Evolutionary conservation across 1,140 invertebrate species (phyloP).

Genomic region (Heliconius melpomene): DNA sequence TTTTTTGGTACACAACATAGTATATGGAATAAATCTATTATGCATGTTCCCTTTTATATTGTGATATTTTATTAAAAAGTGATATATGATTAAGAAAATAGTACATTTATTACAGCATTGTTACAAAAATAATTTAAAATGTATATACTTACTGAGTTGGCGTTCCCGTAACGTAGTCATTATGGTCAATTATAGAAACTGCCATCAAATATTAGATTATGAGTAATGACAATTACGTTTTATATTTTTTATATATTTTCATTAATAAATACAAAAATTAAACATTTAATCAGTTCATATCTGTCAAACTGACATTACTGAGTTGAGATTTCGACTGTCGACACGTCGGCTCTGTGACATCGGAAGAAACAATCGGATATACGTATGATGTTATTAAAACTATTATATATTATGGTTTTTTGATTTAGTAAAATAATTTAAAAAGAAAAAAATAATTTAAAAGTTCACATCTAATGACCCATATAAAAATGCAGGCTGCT

Average conservation of each 20-base stretch:
- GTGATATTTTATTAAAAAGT: neutral
- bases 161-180: conserved; percentile 87
- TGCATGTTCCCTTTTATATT: too few relatives aligned
- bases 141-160: conserved; percentile 85
- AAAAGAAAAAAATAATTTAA: too few relatives aligned
- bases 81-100: neutral
- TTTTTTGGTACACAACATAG: neutral
- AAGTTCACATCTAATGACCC: too few relatives aligned
- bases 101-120: neutral
- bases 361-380: neutral
- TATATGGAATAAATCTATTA: too few relatives aligned
- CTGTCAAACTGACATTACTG: conserved; percentile 37
- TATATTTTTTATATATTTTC: conserved; percentile 25
- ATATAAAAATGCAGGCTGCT: too few relatives aligned
- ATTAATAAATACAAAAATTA: neutral
- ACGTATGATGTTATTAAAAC: neutral
- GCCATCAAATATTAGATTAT: conserved; percentile 36
- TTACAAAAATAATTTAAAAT: neutral
- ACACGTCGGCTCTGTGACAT: conserved; percentile 41
- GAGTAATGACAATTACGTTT: neutral
- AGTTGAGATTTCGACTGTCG: conserved; percentile 19
- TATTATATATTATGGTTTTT: too few relatives aligned
- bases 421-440: too few relatives aligned
- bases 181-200: conserved; percentile 34
- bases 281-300: conserved; percentile 16